Evolutionary conservation across 2,888 invertebrate genomes (phyloP).

Genomic region (Criorhina ranunculi): DNA sequence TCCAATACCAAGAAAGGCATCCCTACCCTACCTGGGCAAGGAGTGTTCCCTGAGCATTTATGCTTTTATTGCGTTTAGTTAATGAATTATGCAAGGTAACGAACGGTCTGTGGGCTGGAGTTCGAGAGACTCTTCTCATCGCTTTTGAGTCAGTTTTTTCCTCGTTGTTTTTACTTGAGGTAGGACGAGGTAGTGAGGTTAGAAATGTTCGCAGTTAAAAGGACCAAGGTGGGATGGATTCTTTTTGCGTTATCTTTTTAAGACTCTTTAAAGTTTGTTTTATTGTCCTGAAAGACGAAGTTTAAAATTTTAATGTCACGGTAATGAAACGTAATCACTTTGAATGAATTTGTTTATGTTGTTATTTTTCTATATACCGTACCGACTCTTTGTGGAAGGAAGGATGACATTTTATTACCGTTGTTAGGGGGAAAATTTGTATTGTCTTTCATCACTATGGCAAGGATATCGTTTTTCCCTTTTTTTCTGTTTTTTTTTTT

Average conservation of each 20-base stretch:
- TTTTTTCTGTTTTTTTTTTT: conserved; percentile 4
- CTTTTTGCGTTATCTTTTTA: conserved; percentile 42
- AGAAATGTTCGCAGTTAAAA: conserved; percentile 4
- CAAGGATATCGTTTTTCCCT: conserved; percentile 44
- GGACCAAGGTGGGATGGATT: conserved; percentile 5
- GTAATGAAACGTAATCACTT: conserved; percentile 71
- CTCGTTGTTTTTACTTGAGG: conserved; percentile 8
- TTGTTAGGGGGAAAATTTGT: conserved; percentile 33
- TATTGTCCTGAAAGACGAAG: conserved; percentile 39
- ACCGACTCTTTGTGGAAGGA: background rate
- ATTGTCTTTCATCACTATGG: conserved; percentile 49
- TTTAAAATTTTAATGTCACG: conserved; percentile 62
- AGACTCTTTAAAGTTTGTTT: conserved; percentile 38
- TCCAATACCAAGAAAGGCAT: conserved; percentile 18
- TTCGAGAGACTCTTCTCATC: conserved; percentile 40
- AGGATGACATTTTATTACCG: conserved; percentile 53
- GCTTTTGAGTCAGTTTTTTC: conserved; percentile 21
- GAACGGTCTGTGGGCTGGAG: conserved; percentile 55
- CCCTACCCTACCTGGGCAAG: background rate
- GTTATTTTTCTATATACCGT: background rate
- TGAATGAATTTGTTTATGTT: conserved; percentile 61
- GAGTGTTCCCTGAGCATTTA: conserved; percentile 61
- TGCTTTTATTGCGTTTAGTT: conserved; percentile 73
- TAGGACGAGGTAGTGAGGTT: background rate
- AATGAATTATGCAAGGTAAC: conserved; percentile 75